phyloP scores from a whole-genome alignment of 2,797 vertebrate genomes.

The Spea hammondii region DNA sequence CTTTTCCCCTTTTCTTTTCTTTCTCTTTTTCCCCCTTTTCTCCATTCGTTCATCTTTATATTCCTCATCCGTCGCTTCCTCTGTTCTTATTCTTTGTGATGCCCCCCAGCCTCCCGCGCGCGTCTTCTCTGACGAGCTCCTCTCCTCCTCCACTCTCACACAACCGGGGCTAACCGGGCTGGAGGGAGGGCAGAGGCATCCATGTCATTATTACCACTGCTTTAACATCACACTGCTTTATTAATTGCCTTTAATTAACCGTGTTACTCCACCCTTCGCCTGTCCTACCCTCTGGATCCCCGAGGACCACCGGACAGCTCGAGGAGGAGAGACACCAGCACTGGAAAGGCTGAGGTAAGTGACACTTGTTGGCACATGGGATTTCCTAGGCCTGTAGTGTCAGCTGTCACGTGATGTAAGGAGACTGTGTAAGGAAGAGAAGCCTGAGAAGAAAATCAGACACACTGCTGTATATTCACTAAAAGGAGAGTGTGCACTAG shows the following conservation, averaged over 20 bases:
- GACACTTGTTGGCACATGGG: background rate
- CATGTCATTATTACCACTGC: constrained; percentile 36
- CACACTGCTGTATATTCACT: no score
- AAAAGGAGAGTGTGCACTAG: no score
- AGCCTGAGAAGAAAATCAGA: no score
- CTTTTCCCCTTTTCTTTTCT: constrained; percentile 18
- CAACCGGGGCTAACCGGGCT: constrained; percentile 42
- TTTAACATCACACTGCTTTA: constrained; percentile 26
- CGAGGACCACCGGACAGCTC: background rate
- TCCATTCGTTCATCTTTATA: constrained; percentile 22
- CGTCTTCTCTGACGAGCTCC: constrained; percentile 33
- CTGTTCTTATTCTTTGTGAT: constrained; percentile 35
- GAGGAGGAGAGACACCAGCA: background rate
- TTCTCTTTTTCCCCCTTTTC: constrained; percentile 22
- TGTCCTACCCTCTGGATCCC: no score
- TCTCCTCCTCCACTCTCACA: constrained; percentile 30
- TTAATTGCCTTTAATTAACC: constrained; percentile 23
- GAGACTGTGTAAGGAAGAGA: no score
- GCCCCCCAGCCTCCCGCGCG: constrained; percentile 38
- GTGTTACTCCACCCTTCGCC: background rate
- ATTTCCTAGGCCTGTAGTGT: background rate
- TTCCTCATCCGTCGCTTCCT: constrained; percentile 29
- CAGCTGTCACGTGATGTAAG: background rate
- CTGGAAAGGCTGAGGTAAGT: constrained; percentile 23
- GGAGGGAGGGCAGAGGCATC: constrained; percentile 47